Percentiles rank a stretch among this genome's conserved stretches.
These are phyloP conservation scores for Oopsacas minuta DNA, from an alignment of 37 sponge, comb jelly and placozoan genomes.

Conservation along the genomic window DNA sequence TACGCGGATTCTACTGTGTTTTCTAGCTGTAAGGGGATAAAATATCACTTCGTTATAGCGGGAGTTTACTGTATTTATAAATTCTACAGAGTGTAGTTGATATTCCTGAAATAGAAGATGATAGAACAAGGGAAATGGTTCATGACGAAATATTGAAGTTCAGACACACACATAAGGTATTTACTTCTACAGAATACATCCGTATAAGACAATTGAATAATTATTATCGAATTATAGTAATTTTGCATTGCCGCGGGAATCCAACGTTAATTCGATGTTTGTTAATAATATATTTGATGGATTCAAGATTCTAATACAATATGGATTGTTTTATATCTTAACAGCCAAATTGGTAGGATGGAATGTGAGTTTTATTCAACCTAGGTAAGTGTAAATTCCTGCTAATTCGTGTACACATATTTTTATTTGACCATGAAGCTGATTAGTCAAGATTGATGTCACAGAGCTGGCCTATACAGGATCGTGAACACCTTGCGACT, in stretches of 20 bases:
- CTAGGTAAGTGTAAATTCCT: slow-evolving; percentile 10
- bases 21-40: background rate
- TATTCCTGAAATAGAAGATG: slow-evolving; percentile 12
- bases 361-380: background rate
- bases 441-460: too few species aligned
- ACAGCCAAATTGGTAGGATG: background rate
- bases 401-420: too few species aligned
- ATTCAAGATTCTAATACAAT: slow-evolving; percentile 7
- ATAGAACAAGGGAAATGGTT: background rate
- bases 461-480: too few species aligned
- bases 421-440: too few species aligned
- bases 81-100: background rate
- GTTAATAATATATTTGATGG: background rate
- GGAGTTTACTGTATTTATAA: too few species aligned
- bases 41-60: background rate
- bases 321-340: too few species aligned
- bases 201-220: background rate
- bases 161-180: background rate
- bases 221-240: background rate
- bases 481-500: too few species aligned
- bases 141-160: background rate
- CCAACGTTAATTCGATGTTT: background rate
- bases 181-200: background rate
- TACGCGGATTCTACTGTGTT: too few species aligned
- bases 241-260: background rate